Conservation (phyloP, 2,797 vertebrate species). For the Moxostoma hubbsi region DNA sequence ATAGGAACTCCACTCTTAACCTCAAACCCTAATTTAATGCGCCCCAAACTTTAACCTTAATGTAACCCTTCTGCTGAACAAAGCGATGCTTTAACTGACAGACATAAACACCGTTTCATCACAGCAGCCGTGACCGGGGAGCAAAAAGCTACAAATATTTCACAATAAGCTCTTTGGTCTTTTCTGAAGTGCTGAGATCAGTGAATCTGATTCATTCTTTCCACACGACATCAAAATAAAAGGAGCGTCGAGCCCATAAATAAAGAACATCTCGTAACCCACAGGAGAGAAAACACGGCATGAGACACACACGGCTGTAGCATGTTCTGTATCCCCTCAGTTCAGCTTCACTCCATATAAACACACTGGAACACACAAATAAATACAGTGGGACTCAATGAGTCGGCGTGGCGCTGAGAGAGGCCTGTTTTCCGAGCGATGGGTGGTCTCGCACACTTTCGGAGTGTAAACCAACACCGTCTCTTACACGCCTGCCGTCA, state of each 20-base stretch:
- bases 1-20: too few relatives aligned
- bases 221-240: conserved; percentile 84
- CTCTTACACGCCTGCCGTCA: conserved; percentile 81
- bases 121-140: neutral
- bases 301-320: conserved; percentile 68
- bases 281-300: conserved; percentile 68
- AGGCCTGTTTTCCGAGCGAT: conserved; percentile 88
- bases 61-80: too few relatives aligned
- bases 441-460: conserved; percentile 85
- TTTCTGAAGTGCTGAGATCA: conserved; percentile 63
- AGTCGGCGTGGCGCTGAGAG: conserved; percentile 86
- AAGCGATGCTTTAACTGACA: too few relatives aligned
- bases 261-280: conserved; percentile 81
- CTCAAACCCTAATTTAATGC: too few relatives aligned
- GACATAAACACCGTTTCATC: neutral
- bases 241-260: conserved; percentile 78
- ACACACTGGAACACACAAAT: conserved; percentile 83
- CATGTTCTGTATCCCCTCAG: conserved; percentile 83
- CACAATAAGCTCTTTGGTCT: conserved; percentile 69
- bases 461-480: conserved; percentile 83
- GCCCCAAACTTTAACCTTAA: too few relatives aligned
- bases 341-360: conserved; percentile 87
- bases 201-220: conserved; percentile 85
- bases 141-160: conserved; percentile 81
- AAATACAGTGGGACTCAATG: conserved; percentile 87